Base-by-base conservation (phyloP, 2,888 invertebrate genomes). In the Patella depressa region DNA sequence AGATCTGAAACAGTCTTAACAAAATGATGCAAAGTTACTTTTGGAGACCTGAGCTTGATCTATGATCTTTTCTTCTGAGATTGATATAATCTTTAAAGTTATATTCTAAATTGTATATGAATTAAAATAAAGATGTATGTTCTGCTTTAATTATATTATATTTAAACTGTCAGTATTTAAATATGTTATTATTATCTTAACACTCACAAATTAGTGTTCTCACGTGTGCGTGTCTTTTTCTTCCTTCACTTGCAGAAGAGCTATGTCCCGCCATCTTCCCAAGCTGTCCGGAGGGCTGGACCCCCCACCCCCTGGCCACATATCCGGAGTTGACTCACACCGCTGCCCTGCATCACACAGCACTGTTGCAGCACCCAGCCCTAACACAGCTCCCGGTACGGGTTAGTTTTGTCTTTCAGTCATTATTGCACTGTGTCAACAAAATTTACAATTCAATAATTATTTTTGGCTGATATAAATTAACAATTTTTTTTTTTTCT, bases 231-330 rank as follows among this genome's bases (percentile, higher is more conserved):
- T 54, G 71, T 72, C 76, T 81, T 73, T 77, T 76, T 81, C 59
- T 75, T 74, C 77, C 73, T 79, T 78, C 79, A 77, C 77, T 90
- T 89, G 81, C 91, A 92, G 93, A 92, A 88, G 98, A 98, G 94
- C 93, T 98, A 94, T 95, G 96, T 81, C 88, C 89, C 89, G 97
- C 97, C 89, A 97, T 98, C 95, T 97, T 98, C 94, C 97, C 97
- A 88, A 95, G 96, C 85, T 97, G 96, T 87, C 96, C 97, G 81
- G 98, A 98, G 93, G 93, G 98, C 92, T 98, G 98, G 98, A 91
- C 93, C 70, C 96, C 95, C 91, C 90, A 91, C 79, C 96, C 96
- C 91, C 88, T 91, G 76, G 96, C 89, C 80, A 91, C 90, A 59
- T 92, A 92, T 83, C 91, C 96, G 84, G 97, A 97, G 92, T 93